Evolutionary conservation across 2,888 invertebrate species (phyloP).

Genomic region (Agrochola lota): DNA sequence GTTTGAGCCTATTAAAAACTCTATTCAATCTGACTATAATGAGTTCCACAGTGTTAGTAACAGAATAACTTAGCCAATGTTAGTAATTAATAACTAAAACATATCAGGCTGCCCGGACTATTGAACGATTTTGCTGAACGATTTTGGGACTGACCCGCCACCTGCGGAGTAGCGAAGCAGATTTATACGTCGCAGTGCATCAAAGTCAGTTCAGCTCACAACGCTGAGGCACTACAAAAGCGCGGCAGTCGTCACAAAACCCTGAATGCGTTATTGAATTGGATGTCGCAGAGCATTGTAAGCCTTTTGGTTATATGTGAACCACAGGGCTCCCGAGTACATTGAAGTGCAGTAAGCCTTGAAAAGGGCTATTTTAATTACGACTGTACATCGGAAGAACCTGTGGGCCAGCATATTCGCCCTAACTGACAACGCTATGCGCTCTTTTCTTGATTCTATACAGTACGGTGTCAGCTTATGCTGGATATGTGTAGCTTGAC

Average conservation of each 20-base stretch:
- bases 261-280: background rate
- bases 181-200: no score
- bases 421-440: background rate
- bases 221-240: background rate
- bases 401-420: background rate
- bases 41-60: background rate
- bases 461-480: background rate
- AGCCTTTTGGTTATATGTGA: background rate
- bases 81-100: background rate
- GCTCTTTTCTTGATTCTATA: background rate
- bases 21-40: background rate
- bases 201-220: background rate
- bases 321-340: no score
- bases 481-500: constrained; percentile 10
- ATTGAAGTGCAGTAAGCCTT: background rate
- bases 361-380: no score
- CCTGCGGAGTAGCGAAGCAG: background rate
- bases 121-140: background rate
- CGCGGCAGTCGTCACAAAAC: no score
- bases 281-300: background rate
- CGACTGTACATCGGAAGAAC: background rate
- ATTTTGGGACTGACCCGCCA: background rate
- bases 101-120: background rate
- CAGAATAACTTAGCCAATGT: background rate
- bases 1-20: background rate